Percentiles rank a stretch among this genome's conserved stretches.
These are phyloP conservation scores for Erpobdella octoculata DNA, from an alignment of 2,888 invertebrate genomes.

Conservation along the genomic window DNA sequence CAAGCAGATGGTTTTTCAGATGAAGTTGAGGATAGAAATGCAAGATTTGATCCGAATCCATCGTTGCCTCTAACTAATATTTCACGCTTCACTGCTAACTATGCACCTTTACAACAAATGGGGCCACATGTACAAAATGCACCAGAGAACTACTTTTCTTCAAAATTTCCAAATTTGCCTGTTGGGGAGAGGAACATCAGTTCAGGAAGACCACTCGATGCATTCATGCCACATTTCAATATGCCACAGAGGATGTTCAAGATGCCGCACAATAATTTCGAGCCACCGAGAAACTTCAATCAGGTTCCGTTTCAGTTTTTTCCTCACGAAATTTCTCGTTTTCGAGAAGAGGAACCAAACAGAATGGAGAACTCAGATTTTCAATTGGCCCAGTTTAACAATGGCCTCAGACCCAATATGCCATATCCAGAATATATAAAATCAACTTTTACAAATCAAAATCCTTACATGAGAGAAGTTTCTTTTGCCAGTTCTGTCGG, in stretches of 20 bases:
- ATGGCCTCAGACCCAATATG: background rate
- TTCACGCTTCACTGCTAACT: too few relatives aligned
- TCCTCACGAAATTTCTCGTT: background rate
- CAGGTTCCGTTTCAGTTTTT: background rate
- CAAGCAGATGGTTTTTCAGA: background rate
- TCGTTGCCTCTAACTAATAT: background rate
- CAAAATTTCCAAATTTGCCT: background rate
- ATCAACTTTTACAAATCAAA: too few relatives aligned
- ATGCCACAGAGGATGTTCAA: background rate
- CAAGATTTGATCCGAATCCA: background rate
- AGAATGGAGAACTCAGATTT: too few relatives aligned
- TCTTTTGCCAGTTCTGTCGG: too few relatives aligned
- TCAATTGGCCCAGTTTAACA: background rate
- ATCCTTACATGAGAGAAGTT: too few relatives aligned
- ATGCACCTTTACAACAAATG: too few relatives aligned
- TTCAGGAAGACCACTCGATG: background rate
- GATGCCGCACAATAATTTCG: background rate
- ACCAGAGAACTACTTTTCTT: background rate
- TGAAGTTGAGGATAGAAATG: background rate
- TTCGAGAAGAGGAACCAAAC: background rate
- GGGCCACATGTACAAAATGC: background rate
- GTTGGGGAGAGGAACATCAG: background rate
- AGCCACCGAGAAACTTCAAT: background rate
- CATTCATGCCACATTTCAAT: background rate
- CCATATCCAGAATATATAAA: background rate